Evolutionary conservation across 2,888 invertebrate genomes (phyloP).

Genomic region (Drosophila trichaetosa): DNA sequence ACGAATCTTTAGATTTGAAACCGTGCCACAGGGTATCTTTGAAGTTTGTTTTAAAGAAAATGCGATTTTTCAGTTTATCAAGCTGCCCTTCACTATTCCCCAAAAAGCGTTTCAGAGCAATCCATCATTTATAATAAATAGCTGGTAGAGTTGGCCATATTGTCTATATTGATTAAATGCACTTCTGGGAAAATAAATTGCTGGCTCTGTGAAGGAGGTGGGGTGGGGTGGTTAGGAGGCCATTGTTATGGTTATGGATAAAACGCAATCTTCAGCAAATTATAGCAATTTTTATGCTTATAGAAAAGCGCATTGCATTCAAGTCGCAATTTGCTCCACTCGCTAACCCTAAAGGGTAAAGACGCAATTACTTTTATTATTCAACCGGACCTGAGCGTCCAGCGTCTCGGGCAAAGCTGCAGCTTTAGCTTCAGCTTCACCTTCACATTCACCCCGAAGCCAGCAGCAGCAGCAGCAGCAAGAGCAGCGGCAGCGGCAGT

Average conservation of each 20-base stretch:
- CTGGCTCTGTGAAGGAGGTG: slow-evolving; percentile 15
- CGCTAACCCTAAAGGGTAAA: slow-evolving; percentile 83
- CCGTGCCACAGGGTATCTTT: background rate
- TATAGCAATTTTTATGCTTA: slow-evolving; percentile 83
- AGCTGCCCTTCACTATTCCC: slow-evolving; percentile 32
- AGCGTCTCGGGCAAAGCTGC: slow-evolving; percentile 23
- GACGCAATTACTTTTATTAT: slow-evolving; percentile 83
- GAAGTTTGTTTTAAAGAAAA: background rate
- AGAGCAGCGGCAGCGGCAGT: slow-evolving; percentile 7
- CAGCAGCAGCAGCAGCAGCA: slow-evolving; percentile 12
- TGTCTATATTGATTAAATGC: slow-evolving; percentile 67
- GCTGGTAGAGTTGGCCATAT: slow-evolving; percentile 50
- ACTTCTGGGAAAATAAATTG: slow-evolving; percentile 70
- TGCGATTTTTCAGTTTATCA: background rate
- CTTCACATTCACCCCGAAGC: slow-evolving; percentile 61
- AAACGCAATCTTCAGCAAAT: slow-evolving; percentile 80
- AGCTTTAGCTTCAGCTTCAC: slow-evolving; percentile 37
- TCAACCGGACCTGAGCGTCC: slow-evolving; percentile 30
- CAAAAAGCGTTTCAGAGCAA: slow-evolving; percentile 48
- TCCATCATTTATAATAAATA: slow-evolving; percentile 73
- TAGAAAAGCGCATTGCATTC: slow-evolving; percentile 68
- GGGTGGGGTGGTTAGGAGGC: slow-evolving; percentile 11
- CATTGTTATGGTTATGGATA: slow-evolving; percentile 75
- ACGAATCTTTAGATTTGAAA: background rate
- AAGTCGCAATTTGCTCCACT: slow-evolving; percentile 75